Evolutionary conservation across 2,888 invertebrate genomes (phyloP).

Genomic region (Chymomyza procnemis): DNA sequence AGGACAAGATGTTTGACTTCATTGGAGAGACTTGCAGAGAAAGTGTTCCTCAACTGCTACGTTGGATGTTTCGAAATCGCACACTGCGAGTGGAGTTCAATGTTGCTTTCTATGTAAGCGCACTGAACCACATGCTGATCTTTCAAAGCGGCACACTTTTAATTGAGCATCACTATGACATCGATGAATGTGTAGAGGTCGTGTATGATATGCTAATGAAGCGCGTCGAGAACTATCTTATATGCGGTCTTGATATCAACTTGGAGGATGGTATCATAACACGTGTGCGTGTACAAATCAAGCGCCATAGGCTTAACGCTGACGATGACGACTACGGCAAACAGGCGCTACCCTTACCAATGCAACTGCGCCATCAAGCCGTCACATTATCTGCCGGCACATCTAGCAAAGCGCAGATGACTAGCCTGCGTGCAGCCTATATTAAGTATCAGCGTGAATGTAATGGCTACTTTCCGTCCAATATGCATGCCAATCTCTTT

Average conservation of each 20-base stretch:
- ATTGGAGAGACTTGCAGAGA: constrained; percentile 36
- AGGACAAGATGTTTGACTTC: constrained; percentile 39
- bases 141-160: constrained; percentile 50
- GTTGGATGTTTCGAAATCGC: constrained; percentile 55
- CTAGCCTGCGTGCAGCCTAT: constrained; percentile 43
- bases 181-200: constrained; percentile 48
- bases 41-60: constrained; percentile 45
- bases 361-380: constrained; percentile 35
- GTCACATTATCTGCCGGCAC: background rate
- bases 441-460: constrained; percentile 52
- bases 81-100: constrained; percentile 45
- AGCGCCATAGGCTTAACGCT: constrained; percentile 6
- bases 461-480: constrained; percentile 52
- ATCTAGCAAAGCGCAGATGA: constrained; percentile 37
- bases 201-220: constrained; percentile 51
- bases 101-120: constrained; percentile 50
- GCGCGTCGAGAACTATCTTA: constrained; percentile 48
- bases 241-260: constrained; percentile 30
- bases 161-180: constrained; percentile 51
- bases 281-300: constrained; percentile 42
- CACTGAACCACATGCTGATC: constrained; percentile 45
- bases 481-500: constrained; percentile 52
- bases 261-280: constrained; percentile 50
- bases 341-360: constrained; percentile 21
- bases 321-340: constrained; percentile 19